Evolutionary conservation across 1,140 invertebrate species (phyloP), one percentile per base, ranked within the genome.

Genomic region (Cherax destructor): DNA sequence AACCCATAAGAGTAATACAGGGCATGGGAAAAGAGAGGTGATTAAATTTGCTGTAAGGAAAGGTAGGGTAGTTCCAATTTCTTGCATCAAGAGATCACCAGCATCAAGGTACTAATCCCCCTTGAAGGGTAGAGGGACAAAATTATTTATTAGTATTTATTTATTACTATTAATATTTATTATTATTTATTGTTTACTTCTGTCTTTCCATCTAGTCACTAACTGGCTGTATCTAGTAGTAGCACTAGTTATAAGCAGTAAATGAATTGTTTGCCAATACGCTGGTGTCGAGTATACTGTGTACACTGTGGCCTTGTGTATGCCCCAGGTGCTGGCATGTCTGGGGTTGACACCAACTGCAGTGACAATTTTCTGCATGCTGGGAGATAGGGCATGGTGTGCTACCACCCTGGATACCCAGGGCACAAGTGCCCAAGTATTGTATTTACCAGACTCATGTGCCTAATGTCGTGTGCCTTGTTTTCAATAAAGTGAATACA

Each of bases 391-490:
- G 30, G 10, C 65, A 13, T 69, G 65, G 18, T 69, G 18, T 18
- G 6, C 16, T 1, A 13, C 65, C 18, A 21, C 65, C 65, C 21
- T 6, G 65, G 16, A 18, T 65, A 16, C 10, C 21, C 21, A 16
- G 24, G 69, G 24, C 69, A 74, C 16, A 74, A 47, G 59, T 61
- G 18, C 59, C 81, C 59, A 83, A 83, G 81, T 83, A 83, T 83
- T 83, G 61, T 61, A 52, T 83, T 30, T 3, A 83, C 80, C 61
- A 41, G 69, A 83, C 81, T 65, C 59, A 83, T 83, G 81, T 83
- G 81, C 81, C 81, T 83, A 83, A 83, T 83, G 81, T 83, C 61
- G 81, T 83, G 81, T 83, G 81, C 81, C 81, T 83, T 83, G 81
- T 83, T 83, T 30, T 65, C 61, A 83, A 83, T 83, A 83, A 83